phyloP scores from a whole-genome alignment of 2,888 invertebrate genomes.

The Tetheella fluctuosa region DNA sequence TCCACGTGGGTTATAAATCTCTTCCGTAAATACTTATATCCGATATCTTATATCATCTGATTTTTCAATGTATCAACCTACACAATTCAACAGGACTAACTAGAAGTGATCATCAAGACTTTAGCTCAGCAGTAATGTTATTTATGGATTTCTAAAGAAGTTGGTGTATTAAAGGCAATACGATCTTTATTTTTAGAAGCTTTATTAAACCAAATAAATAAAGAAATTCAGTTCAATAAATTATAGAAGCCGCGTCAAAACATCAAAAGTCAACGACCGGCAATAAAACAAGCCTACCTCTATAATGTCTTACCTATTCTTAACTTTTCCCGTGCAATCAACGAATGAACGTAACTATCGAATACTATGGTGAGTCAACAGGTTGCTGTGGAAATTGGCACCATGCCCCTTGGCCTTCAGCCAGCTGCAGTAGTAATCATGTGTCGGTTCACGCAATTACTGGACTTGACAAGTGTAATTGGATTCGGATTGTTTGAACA shows the following conservation, averaged over 20 bases:
- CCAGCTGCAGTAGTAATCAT: constrained; percentile 62
- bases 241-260: neutral
- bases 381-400: constrained; percentile 65
- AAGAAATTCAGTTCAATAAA: neutral
- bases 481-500: constrained; percentile 29
- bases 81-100: neutral
- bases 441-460: constrained; percentile 55
- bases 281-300: constrained; percentile 3
- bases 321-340: constrained; percentile 20
- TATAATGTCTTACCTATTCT: constrained; percentile 12
- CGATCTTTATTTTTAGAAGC: neutral
- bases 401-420: constrained; percentile 64
- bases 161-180: neutral
- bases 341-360: constrained; percentile 18
- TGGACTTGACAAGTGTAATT: constrained; percentile 49
- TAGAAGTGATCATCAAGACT: too few species aligned
- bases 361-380: constrained; percentile 63
- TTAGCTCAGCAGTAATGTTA: neutral
- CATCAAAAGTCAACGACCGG: constrained; percentile 4
- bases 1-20: too few species aligned
- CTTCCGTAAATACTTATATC: too few species aligned
- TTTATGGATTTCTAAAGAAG: neutral
- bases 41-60: too few species aligned
- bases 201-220: neutral
- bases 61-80: neutral